These are phyloP conservation scores for Coenobita brevimanus DNA, from an alignment of 1,140 invertebrate genomes.

Conservation along the genomic window DNA sequence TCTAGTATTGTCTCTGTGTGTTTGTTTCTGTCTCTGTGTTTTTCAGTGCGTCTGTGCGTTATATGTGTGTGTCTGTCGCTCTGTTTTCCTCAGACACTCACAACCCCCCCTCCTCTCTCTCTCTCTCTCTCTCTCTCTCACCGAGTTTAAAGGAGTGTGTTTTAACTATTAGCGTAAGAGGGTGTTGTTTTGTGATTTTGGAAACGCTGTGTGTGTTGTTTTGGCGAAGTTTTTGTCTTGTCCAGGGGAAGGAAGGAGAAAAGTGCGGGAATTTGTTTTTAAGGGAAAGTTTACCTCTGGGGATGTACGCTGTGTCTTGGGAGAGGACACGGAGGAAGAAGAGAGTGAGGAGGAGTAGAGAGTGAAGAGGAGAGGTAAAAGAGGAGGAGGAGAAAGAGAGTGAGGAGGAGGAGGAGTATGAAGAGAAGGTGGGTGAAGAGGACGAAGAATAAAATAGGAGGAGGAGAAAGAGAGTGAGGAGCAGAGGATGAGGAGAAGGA, in stretches of 20 bases:
- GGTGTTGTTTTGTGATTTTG: no score
- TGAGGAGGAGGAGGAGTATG: background rate
- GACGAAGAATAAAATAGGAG: no score
- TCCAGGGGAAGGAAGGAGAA: background rate
- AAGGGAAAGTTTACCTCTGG: background rate
- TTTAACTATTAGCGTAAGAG: no score
- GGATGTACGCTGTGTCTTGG: no score
- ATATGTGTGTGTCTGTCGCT: background rate
- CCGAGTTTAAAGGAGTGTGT: no score
- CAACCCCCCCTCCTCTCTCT: slow-evolving; percentile 20
- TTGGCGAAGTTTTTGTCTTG: no score
- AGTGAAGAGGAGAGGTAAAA: background rate
- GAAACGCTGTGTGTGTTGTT: no score
- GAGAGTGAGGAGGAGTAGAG: background rate
- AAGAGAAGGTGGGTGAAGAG: no score
- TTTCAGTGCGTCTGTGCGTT: no score
- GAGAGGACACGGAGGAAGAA: background rate
- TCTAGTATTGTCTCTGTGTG: background rate
- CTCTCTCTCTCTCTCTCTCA: slow-evolving; percentile 24
- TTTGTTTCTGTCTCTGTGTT: slow-evolving; percentile 22
- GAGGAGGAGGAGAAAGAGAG: no score
- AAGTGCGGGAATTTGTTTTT: background rate
- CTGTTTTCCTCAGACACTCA: slow-evolving; percentile 9
- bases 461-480: no score
- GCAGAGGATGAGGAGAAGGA: no score